Evolutionary conservation across 1,140 invertebrate genomes (phyloP).

Genomic region (Dufourea novaeangliae): DNA sequence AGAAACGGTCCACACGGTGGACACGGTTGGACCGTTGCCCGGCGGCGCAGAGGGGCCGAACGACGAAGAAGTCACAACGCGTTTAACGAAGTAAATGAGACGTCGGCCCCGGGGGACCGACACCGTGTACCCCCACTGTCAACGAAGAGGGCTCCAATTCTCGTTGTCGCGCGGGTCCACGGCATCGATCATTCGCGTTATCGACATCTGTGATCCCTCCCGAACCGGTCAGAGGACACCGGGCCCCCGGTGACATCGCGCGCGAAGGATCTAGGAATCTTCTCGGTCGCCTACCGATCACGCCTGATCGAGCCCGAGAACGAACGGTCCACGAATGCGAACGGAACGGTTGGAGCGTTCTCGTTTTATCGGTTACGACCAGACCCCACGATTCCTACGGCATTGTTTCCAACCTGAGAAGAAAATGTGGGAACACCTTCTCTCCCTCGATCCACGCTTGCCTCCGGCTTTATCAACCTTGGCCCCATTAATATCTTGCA

Average conservation of each 20-base stretch:
- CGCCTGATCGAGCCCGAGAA: conserved; percentile 75
- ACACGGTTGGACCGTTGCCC: conserved; percentile 22
- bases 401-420: conserved; percentile 49
- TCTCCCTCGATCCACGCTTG: background rate
- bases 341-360: conserved; percentile 62
- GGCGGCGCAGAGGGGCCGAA: background rate
- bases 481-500: background rate
- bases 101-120: conserved; percentile 55
- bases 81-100: conserved; percentile 62
- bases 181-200: conserved; percentile 79
- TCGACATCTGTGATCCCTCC: conserved; percentile 76
- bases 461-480: background rate
- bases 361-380: conserved; percentile 33
- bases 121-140: conserved; percentile 53
- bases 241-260: conserved; percentile 57
- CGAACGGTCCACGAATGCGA: conserved; percentile 69
- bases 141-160: conserved; percentile 13
- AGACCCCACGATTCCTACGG: background rate
- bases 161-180: conserved; percentile 49
- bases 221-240: conserved; percentile 64
- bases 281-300: conserved; percentile 67
- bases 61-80: conserved; percentile 33
- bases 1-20: conserved; percentile 26
- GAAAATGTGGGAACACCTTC: conserved; percentile 32
- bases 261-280: conserved; percentile 71